Conservation (phyloP, 2,797 vertebrate species). For the Leptoclinus maculatus region DNA sequence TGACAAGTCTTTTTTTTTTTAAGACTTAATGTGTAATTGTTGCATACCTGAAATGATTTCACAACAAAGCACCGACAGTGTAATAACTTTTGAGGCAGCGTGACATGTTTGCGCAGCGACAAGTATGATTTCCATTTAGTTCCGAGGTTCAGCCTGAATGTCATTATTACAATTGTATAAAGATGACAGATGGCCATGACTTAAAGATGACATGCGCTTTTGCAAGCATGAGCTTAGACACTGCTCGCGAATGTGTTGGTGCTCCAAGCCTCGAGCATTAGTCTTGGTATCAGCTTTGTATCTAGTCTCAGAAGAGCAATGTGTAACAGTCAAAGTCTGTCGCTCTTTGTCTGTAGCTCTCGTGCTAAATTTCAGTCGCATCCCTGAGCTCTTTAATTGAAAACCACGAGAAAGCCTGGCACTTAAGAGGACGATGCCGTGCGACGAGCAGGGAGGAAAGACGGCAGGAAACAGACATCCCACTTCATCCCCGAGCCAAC, state of each 20-base stretch:
- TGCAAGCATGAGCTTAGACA: constrained; percentile 7
- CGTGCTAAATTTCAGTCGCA: constrained; percentile 41
- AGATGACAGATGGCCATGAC: constrained; percentile 51
- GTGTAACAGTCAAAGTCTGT: constrained; percentile 48
- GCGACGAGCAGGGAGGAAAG: constrained; percentile 53
- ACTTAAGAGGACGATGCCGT: constrained; percentile 48
- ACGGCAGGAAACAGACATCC: constrained; percentile 54
- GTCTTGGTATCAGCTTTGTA: constrained; percentile 50
- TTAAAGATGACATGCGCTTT: constrained; percentile 32
- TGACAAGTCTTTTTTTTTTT: neutral
- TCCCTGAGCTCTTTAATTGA: constrained; percentile 72
- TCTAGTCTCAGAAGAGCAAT: constrained; percentile 44
- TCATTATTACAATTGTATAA: constrained; percentile 19
- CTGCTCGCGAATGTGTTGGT: constrained; percentile 30
- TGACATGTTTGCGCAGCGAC: neutral
- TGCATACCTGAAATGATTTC: constrained; percentile 21
- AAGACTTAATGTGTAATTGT: constrained; percentile 10
- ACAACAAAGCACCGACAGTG: constrained; percentile 11
- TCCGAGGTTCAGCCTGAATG: constrained; percentile 19
- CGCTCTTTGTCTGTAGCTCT: constrained; percentile 36
- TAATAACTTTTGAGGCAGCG: constrained; percentile 6
- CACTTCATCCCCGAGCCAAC: constrained; percentile 50
- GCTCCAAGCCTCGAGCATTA: constrained; percentile 39
- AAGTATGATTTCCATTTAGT: constrained; percentile 26
- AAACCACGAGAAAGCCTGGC: constrained; percentile 58